Evolutionary conservation across 2,888 invertebrate genomes (phyloP).

Genomic region (Tromatobia lineatoria): DNA sequence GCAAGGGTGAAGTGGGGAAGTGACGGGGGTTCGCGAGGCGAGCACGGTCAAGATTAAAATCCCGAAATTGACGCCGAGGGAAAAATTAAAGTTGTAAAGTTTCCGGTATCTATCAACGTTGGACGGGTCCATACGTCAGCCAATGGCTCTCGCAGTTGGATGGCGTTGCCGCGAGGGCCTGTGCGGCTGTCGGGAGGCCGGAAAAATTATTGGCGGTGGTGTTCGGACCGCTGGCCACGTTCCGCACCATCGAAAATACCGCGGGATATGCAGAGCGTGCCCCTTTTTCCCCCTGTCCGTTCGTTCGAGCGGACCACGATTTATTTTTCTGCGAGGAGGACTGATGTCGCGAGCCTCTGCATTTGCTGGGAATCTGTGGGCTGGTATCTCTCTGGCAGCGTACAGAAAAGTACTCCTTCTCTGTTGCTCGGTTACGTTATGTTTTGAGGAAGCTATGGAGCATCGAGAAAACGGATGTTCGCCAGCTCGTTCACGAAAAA

Average conservation of each 20-base stretch:
- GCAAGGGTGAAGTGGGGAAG: not conserved
- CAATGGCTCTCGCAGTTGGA: constrained; percentile 71
- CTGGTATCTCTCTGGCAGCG: constrained; percentile 35
- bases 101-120: constrained; percentile 80
- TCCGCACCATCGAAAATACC: constrained; percentile 47
- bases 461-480: constrained; percentile 9
- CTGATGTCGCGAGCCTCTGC: constrained; percentile 72
- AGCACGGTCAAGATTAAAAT: constrained; percentile 75
- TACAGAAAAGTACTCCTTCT: not conserved
- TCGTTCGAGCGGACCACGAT: constrained; percentile 72
- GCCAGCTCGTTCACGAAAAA: not conserved
- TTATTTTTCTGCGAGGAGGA: constrained; percentile 79
- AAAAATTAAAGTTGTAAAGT: constrained; percentile 80
- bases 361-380: not conserved
- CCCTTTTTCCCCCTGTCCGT: constrained; percentile 46
- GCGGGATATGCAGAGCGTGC: constrained; percentile 28
- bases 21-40: not conserved
- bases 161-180: constrained; percentile 48
- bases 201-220: constrained; percentile 75
- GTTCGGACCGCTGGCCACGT: constrained; percentile 52
- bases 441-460: constrained; percentile 30
- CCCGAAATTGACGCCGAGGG: constrained; percentile 75
- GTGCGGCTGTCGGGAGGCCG: constrained; percentile 60
- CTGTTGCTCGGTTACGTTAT: constrained; percentile 23
- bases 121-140: constrained; percentile 80